phyloP scores from a whole-genome alignment of 2,797 vertebrate genomes.

The Hoplostethus atlanticus region DNA sequence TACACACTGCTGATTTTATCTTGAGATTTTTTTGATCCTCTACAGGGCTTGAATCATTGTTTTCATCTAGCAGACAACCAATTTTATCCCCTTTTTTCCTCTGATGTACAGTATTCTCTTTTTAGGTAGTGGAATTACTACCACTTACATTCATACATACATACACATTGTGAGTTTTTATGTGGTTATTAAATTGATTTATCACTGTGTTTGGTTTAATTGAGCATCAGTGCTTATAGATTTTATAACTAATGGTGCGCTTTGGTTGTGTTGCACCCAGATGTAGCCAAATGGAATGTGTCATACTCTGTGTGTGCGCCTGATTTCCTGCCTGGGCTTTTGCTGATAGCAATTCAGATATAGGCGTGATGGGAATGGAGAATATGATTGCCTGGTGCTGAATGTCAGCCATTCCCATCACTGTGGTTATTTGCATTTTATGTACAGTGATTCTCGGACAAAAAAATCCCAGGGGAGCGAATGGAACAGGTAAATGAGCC shows the following conservation, averaged over 20 bases:
- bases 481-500: constrained; percentile 56
- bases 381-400: constrained; percentile 51
- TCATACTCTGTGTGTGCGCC: neutral
- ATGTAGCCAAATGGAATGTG: constrained; percentile 67
- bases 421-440: constrained; percentile 51
- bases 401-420: constrained; percentile 47
- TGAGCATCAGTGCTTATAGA: constrained; percentile 13
- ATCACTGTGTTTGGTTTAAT: constrained; percentile 39
- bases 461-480: constrained; percentile 29
- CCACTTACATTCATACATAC: no score
- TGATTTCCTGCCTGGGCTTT: constrained; percentile 31
- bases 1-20: constrained; percentile 4
- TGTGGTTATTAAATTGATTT: constrained; percentile 15
- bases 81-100: neutral
- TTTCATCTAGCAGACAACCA: neutral
- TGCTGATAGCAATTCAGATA: constrained; percentile 59
- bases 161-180: constrained; percentile 8
- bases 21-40: constrained; percentile 30
- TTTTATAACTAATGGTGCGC: constrained; percentile 34
- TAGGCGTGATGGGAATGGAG: constrained; percentile 38
- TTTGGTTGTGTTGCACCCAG: constrained; percentile 23
- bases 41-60: constrained; percentile 14
- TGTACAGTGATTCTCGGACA: constrained; percentile 39
- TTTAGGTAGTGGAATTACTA: neutral
- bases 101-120: neutral